Evolutionary conservation across 2,113 vertebrate genomes (phyloP).

Genomic region (Cebidichthys violaceus): DNA sequence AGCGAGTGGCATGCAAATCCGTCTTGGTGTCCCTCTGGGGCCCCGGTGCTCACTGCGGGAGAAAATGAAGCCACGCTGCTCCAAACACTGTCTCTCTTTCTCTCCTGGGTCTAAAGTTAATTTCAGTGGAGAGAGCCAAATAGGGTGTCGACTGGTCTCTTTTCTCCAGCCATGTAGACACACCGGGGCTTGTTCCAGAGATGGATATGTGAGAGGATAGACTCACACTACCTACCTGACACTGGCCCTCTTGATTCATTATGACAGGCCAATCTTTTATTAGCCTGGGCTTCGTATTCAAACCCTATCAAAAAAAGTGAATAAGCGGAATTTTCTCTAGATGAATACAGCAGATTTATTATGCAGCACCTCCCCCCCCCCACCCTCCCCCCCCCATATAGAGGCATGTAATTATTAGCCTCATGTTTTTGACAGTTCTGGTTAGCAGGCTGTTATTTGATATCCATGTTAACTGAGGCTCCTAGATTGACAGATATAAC

Average conservation of each 20-base stretch:
- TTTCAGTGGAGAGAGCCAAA: conserved; percentile 74
- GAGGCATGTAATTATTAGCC: conserved; percentile 81
- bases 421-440: conserved; percentile 81
- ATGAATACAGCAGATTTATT: conserved; percentile 85
- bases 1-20: conserved; percentile 84
- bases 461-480: conserved; percentile 62
- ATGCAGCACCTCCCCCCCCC: conserved; percentile 61
- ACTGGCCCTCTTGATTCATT: conserved; percentile 84
- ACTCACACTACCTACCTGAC: conserved; percentile 83
- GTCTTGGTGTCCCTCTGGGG: conserved; percentile 86
- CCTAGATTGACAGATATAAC: conserved; percentile 62
- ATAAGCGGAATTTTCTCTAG: conserved; percentile 80
- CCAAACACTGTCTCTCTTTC: conserved; percentile 77
- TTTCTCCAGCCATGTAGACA: conserved; percentile 67
- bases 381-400: conserved; percentile 44
- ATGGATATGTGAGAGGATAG: conserved; percentile 82
- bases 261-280: conserved; percentile 87
- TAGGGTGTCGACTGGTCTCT: conserved; percentile 68
- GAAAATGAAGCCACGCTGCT: conserved; percentile 81
- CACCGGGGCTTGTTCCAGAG: conserved; percentile 67
- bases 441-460: conserved; percentile 76
- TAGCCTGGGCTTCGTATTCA: conserved; percentile 83
- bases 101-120: conserved; percentile 80
- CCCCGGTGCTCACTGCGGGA: conserved; percentile 67
- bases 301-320: conserved; percentile 79